These are phyloP conservation scores for Antechinus stuartii DNA, from an alignment of 2,113 vertebrate genomes.

Conservation along the genomic window DNA sequence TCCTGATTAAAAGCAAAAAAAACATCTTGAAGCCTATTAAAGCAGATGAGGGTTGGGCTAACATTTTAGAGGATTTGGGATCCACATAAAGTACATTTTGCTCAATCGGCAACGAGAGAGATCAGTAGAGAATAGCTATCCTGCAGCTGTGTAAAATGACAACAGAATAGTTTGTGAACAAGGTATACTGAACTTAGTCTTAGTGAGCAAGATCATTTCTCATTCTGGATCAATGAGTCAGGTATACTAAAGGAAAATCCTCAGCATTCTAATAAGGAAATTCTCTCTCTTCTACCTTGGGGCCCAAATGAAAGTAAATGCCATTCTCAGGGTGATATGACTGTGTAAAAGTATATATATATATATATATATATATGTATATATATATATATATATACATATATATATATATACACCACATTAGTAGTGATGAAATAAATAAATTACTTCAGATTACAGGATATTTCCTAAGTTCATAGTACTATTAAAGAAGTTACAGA, in stretches of 20 bases:
- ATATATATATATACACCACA: too few relatives aligned
- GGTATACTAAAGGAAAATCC: not conserved
- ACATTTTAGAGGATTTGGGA: not conserved
- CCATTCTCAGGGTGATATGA: not conserved
- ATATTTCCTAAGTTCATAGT: not conserved
- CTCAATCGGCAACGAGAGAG: not conserved
- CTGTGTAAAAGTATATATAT: not conserved
- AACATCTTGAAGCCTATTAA: not conserved
- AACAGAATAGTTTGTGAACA: not conserved
- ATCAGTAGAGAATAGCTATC: not conserved
- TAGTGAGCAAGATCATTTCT: not conserved
- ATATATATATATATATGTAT: too few relatives aligned
- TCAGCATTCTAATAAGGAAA: not conserved
- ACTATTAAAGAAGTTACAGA: not conserved
- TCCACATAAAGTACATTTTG: not conserved
- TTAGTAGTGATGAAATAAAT: not conserved
- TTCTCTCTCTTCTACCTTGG: not conserved
- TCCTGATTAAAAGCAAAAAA: not conserved
- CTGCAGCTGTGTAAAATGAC: not conserved
- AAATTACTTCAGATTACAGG: not conserved
- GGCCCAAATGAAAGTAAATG: not conserved
- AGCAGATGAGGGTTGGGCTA: not conserved
- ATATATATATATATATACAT: too few relatives aligned
- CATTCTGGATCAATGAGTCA: not conserved
- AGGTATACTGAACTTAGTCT: not conserved